phyloP scores from a whole-genome alignment of 2,113 vertebrate species.

The Gobio gobio region DNA sequence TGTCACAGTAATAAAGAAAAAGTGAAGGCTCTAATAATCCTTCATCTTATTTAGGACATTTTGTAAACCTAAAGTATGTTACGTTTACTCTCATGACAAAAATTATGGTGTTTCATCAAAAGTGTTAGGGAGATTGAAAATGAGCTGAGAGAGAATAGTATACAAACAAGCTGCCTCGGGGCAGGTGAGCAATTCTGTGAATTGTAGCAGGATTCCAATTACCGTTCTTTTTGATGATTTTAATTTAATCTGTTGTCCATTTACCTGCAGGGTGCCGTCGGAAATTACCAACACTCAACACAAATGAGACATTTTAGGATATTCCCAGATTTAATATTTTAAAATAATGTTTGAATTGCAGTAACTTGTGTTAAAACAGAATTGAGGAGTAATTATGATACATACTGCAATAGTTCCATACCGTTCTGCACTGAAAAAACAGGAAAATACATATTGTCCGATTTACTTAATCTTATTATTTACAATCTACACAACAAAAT shows the following conservation, averaged over 20 bases:
- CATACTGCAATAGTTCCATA: background rate
- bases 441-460: too few relatives aligned
- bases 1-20: background rate
- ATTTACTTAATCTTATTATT: too few relatives aligned
- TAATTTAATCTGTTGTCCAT: background rate
- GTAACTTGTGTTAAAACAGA: background rate
- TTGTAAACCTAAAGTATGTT: background rate
- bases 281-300: background rate
- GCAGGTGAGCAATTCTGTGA: background rate
- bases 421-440: too few relatives aligned
- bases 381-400: background rate
- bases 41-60: background rate
- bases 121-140: slow-evolving; percentile 1
- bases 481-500: too few relatives aligned
- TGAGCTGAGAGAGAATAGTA: background rate
- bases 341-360: background rate
- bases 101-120: background rate
- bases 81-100: background rate
- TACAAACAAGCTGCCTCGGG: background rate
- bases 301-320: background rate
- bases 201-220: background rate
- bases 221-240: slow-evolving; percentile 3
- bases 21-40: background rate
- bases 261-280: background rate
- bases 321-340: background rate